Conservation (phyloP, 1,140 invertebrate genomes). For the Solenopsis invicta region DNA sequence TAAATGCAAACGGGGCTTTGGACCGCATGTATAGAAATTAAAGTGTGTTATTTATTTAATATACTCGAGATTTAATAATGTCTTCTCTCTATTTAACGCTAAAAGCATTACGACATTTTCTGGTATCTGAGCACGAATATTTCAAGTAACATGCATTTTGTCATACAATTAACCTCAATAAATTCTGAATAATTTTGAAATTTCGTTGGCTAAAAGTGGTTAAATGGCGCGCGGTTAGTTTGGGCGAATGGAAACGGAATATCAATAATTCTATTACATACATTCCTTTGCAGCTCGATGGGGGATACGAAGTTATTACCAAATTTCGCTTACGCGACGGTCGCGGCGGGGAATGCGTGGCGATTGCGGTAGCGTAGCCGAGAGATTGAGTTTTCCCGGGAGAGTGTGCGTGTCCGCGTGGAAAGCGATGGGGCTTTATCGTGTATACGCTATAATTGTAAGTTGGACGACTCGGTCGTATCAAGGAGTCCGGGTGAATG, state of each 20-base stretch:
- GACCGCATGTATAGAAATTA: not conserved
- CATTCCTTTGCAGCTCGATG: not conserved
- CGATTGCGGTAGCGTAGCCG: conserved; percentile 35
- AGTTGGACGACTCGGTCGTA: conserved; percentile 60
- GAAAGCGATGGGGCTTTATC: conserved; percentile 29
- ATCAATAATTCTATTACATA: conserved; percentile 33
- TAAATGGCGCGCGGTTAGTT: not conserved
- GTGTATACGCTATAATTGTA: conserved; percentile 61
- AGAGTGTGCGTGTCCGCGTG: conserved; percentile 15
- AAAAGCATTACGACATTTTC: not conserved
- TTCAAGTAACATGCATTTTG: not conserved
- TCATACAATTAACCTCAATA: not conserved
- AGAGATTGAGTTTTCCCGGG: conserved; percentile 52
- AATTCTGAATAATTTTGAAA: not conserved
- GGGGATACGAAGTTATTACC: conserved; percentile 7
- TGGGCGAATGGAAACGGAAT: not conserved
- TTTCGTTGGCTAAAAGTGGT: conserved; percentile 1
- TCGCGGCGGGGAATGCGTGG: conserved; percentile 24
- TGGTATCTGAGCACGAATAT: not conserved
- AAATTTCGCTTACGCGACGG: conserved; percentile 48
- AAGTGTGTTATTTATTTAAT: not conserved
- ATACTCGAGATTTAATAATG: not conserved
- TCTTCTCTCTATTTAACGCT: not conserved
- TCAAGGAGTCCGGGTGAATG: conserved; percentile 72
- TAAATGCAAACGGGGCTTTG: not conserved